Evolutionary conservation across 2,797 vertebrate genomes (phyloP).

Genomic region (Crenuchus spilurus): DNA sequence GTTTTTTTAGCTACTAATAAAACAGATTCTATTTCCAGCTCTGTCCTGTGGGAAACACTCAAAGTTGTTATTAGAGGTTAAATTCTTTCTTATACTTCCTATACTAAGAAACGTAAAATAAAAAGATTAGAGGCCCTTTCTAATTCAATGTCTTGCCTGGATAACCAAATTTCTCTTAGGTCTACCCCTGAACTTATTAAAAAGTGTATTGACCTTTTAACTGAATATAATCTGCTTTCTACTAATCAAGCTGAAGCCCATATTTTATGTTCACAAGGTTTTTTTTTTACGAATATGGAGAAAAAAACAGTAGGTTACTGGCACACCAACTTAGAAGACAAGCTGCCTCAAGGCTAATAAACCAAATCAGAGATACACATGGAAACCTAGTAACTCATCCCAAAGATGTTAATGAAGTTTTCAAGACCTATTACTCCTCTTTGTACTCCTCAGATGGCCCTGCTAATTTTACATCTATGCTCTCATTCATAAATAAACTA

Average conservation of each 20-base stretch:
- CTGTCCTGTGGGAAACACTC: neutral
- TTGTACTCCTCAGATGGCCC: too few relatives aligned
- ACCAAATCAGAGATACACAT: neutral
- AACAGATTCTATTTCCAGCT: neutral
- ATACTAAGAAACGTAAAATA: neutral
- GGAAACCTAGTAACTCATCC: neutral
- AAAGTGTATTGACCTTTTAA: neutral
- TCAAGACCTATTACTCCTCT: neutral
- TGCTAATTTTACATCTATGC: neutral
- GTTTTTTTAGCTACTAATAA: neutral
- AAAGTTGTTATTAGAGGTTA: neutral
- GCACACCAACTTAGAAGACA: neutral
- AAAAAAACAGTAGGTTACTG: neutral
- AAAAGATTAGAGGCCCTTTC: neutral
- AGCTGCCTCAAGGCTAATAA: neutral
- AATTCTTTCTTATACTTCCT: neutral
- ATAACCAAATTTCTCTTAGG: neutral
- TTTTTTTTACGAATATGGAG: slow-evolving; percentile 2
- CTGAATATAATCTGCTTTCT: neutral
- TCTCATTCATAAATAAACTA: neutral
- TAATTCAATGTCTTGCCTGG: neutral
- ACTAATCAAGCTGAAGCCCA: neutral
- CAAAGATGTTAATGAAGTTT: neutral
- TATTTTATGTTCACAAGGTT: neutral
- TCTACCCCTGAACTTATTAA: neutral